A percentile compares a stretch with the other conserved stretches of the same genome.
phyloP scores from a whole-genome alignment of 2,797 vertebrate species.

The Gymnoscopelus braueri region DNA sequence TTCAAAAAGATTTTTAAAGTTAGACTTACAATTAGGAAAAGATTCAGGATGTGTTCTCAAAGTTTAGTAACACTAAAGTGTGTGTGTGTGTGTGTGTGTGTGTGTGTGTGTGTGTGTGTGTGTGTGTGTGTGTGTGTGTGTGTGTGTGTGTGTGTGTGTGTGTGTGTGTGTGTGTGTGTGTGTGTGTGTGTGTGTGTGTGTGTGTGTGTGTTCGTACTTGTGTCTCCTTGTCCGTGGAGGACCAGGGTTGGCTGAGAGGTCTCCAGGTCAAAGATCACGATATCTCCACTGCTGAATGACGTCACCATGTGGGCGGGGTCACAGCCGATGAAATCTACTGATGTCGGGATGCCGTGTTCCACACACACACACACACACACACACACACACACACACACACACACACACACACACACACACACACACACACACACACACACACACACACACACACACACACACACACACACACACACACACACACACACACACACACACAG shows the following conservation, averaged over 20 bases:
- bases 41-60: too few species aligned
- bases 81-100: too few species aligned
- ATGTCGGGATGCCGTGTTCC: conserved; percentile 94
- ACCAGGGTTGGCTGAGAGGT: conserved; percentile 90
- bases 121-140: too few species aligned
- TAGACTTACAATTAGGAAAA: too few species aligned
- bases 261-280: conserved; percentile 95
- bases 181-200: too few species aligned
- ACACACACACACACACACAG: too few species aligned
- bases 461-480: not conserved
- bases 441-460: not conserved
- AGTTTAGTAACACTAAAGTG: too few species aligned
- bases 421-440: conserved; percentile 3
- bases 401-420: not conserved
- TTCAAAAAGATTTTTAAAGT: too few species aligned
- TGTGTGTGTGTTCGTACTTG: too few species aligned
- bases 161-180: too few species aligned
- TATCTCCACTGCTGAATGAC: conserved; percentile 90
- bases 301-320: conserved; percentile 96
- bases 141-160: too few species aligned
- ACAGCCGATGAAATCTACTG: conserved; percentile 95
- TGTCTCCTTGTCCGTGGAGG: too few species aligned
- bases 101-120: conserved; percentile 68
- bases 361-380: conserved; percentile 8
- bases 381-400: not conserved